A percentile compares a stretch with the other conserved stretches of the same genome.
These are phyloP conservation scores for Notamacropus eugenii DNA, from an alignment of 2,797 vertebrate genomes.

Conservation along the genomic window DNA sequence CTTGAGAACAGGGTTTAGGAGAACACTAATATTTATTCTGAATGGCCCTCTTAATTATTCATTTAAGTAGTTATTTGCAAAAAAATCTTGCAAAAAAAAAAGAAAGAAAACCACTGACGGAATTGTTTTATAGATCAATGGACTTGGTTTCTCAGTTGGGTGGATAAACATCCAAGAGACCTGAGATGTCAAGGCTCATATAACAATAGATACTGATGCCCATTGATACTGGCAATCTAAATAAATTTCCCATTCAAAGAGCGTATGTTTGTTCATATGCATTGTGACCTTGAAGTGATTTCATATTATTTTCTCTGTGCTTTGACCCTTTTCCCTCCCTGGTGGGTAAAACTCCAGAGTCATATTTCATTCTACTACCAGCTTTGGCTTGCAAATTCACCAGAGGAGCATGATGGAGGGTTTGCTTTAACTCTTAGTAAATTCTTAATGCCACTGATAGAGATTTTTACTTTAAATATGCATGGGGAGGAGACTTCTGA, in stretches of 20 bases:
- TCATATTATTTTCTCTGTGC: constrained; percentile 59
- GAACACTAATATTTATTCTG: constrained; percentile 65
- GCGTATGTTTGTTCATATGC: constrained; percentile 43
- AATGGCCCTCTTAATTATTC: constrained; percentile 63
- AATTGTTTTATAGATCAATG: constrained; percentile 49
- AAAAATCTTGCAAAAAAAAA: constrained; percentile 38
- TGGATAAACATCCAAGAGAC: constrained; percentile 40
- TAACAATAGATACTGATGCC: constrained; percentile 23
- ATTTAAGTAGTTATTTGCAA: constrained; percentile 57
- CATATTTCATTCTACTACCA: constrained; percentile 67
- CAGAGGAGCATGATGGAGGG: constrained; percentile 46
- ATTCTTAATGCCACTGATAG: constrained; percentile 64
- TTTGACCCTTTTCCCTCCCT: constrained; percentile 37
- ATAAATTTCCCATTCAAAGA: constrained; percentile 54
- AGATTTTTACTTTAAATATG: constrained; percentile 69
- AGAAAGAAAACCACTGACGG: not conserved
- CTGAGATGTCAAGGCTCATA: constrained; percentile 15
- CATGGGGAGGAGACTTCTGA: constrained; percentile 64
- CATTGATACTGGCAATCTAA: constrained; percentile 65
- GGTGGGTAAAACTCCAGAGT: constrained; percentile 54
- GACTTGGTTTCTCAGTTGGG: constrained; percentile 43
- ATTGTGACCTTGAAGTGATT: constrained; percentile 59
- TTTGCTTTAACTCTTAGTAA: constrained; percentile 70
- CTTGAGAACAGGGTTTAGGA: constrained; percentile 43
- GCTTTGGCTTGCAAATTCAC: constrained; percentile 62